Evolutionary conservation across 2,888 invertebrate species (phyloP).

Genomic region (Macrosiphum euphorbiae): DNA sequence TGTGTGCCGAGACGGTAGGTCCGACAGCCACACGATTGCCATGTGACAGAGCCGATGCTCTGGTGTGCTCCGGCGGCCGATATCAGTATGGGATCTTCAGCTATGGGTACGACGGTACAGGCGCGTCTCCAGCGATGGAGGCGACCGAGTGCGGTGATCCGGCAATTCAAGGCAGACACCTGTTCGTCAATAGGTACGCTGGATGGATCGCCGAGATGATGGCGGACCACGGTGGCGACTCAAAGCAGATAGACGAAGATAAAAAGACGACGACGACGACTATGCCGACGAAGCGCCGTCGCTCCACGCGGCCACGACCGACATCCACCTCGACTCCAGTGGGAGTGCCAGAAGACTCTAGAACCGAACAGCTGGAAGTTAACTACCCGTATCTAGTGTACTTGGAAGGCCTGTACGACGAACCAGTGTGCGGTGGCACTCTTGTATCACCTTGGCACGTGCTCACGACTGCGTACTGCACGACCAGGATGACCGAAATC

Average conservation of each 20-base stretch:
- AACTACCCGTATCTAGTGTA: constrained; percentile 38
- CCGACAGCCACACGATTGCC: not conserved
- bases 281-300: not conserved
- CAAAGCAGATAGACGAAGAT: not conserved
- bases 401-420: not conserved
- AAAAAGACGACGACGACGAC: not conserved
- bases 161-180: not conserved
- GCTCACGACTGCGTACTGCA: constrained; percentile 47
- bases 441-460: constrained; percentile 1
- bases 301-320: too few relatives aligned
- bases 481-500: constrained; percentile 11
- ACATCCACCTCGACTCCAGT: not conserved
- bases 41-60: constrained; percentile 20
- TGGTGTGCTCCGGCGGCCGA: not conserved
- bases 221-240: too few relatives aligned
- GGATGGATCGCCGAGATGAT: not conserved
- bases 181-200: not conserved
- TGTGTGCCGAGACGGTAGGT: not conserved
- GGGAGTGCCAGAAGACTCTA: not conserved
- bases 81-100: constrained; percentile 19
- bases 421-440: constrained; percentile 41
- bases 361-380: not conserved
- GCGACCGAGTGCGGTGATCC: not conserved
- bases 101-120: constrained; percentile 12
- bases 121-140: not conserved